These are phyloP conservation scores for Hydropsyche betteni DNA, from an alignment of 2,888 invertebrate species.

Conservation along the genomic window DNA sequence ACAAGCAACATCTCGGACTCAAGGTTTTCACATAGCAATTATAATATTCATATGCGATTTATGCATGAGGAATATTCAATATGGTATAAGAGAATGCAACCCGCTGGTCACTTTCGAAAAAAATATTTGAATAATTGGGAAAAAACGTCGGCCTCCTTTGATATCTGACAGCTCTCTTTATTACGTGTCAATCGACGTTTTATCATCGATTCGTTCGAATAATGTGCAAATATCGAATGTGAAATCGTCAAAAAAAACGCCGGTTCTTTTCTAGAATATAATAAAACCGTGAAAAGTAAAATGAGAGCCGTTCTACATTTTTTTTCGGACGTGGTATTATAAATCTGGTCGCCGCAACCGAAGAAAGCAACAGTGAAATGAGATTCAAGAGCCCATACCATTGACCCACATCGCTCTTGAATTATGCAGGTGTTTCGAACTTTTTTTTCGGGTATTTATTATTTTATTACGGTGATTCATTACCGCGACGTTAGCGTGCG, in stretches of 20 bases:
- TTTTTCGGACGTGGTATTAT: background rate
- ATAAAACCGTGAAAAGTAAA: constrained; percentile 33
- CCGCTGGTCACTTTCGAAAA: background rate
- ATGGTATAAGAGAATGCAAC: background rate
- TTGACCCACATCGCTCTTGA: constrained; percentile 30
- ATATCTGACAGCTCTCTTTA: background rate
- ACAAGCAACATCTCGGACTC: constrained; percentile 6
- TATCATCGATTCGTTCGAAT: background rate
- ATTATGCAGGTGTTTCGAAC: constrained; percentile 21
- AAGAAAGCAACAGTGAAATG: constrained; percentile 41
- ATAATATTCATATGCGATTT: constrained; percentile 1
- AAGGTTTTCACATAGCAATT: constrained; percentile 26
- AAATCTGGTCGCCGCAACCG: constrained; percentile 13
- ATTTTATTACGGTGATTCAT: background rate
- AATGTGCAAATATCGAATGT: background rate
- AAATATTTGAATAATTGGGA: background rate
- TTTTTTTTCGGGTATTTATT: constrained; percentile 1
- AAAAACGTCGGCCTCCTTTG: background rate
- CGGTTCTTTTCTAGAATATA: background rate
- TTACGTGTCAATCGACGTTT: constrained; percentile 1
- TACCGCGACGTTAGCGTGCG: too few relatives aligned
- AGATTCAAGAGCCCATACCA: constrained; percentile 3
- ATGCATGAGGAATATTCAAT: background rate
- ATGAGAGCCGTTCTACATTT: constrained; percentile 21
- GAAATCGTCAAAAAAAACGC: background rate